Evolutionary conservation across 2,113 vertebrate species (phyloP).

Genomic region (Procavia capensis): DNA sequence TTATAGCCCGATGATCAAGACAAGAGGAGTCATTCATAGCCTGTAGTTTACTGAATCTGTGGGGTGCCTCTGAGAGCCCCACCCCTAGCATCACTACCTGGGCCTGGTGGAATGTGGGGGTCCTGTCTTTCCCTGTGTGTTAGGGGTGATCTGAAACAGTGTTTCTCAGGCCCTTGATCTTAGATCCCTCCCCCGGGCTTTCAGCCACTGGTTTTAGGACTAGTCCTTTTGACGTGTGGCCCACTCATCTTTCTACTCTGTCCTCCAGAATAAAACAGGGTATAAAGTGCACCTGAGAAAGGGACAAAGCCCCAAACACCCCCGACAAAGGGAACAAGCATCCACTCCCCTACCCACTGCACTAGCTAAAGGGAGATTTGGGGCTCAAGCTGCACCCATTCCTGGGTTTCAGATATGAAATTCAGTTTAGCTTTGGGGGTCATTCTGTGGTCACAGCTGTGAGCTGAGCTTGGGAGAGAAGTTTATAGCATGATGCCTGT

Average conservation of each 20-base stretch:
- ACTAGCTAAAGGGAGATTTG: neutral
- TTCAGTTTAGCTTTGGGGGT: constrained; percentile 53
- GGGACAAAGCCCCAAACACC: neutral
- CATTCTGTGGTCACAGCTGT: constrained; percentile 17
- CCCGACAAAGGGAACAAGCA: neutral
- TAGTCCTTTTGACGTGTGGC: neutral
- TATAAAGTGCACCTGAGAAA: neutral
- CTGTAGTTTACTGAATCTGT: no score
- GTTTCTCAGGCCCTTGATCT: no score
- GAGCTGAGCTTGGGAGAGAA: constrained; percentile 38
- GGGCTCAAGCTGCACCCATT: neutral
- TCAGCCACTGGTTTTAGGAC: no score
- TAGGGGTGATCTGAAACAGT: no score
- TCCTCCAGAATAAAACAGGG: neutral
- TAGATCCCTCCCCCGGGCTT: no score
- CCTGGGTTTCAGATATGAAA: neutral
- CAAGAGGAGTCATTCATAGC: no score
- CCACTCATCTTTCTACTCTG: neutral
- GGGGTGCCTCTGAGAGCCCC: no score
- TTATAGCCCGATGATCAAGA: no score
- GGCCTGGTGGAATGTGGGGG: no score
- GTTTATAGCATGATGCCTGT: neutral
- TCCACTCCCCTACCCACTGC: neutral
- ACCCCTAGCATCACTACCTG: no score
- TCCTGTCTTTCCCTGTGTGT: no score